phyloP scores from a whole-genome alignment of 2,888 invertebrate genomes.

The Zaprionus lineosus region DNA sequence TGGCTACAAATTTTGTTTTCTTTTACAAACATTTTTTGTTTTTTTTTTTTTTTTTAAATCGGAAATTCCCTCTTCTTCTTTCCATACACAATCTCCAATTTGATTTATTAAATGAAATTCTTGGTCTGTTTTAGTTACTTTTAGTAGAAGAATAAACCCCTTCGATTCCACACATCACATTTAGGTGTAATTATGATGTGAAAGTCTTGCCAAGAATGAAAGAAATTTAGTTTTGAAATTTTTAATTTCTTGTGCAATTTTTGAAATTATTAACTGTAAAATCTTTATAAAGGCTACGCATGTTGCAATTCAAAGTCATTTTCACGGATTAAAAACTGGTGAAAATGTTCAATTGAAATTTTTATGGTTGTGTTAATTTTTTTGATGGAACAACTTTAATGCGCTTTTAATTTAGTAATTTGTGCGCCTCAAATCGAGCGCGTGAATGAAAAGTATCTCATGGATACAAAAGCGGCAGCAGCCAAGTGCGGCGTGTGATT shows the following conservation, averaged over 20 bases:
- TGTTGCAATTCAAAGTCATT: conserved; percentile 51
- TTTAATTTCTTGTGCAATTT: conserved; percentile 16
- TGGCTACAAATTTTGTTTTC: no score
- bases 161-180: no score
- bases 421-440: conserved; percentile 26
- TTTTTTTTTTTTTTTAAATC: no score
- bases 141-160: no score
- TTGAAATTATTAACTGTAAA: conserved; percentile 12
- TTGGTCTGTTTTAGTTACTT: no score
- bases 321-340: conserved; percentile 50
- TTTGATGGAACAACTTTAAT: conserved; percentile 56
- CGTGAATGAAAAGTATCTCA: conserved; percentile 41
- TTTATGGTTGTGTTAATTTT: conserved; percentile 9
- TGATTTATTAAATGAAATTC: no score
- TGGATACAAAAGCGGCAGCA: conserved; percentile 36
- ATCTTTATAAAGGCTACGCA: conserved; percentile 32
- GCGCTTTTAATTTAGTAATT: conserved; percentile 71
- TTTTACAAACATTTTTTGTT: no score
- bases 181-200: no score
- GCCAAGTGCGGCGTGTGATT: conserved; percentile 61
- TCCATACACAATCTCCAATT: no score
- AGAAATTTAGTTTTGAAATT: conserved; percentile 10
- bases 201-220: conserved; percentile 8
- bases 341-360: conserved; percentile 24
- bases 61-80: no score